Conservation (phyloP, 1,140 invertebrate species). For the Brachionus calyciflorus region DNA sequence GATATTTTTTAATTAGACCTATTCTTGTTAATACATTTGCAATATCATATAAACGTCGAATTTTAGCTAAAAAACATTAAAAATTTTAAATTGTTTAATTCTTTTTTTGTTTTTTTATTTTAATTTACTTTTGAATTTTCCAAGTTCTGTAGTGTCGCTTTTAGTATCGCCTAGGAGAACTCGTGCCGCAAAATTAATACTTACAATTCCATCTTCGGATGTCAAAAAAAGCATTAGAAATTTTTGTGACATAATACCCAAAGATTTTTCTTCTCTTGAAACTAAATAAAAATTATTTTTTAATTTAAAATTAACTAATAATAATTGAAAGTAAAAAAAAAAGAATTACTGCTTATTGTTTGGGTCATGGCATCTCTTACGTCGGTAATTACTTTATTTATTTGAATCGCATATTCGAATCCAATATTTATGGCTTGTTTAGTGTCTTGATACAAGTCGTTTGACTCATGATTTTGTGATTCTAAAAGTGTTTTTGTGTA, state of each 20-base stretch:
- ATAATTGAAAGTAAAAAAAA: no score
- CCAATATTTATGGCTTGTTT: constrained; percentile 33
- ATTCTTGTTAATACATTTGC: constrained; percentile 72
- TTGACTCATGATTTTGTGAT: constrained; percentile 16
- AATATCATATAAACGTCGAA: constrained; percentile 71
- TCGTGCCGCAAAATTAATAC: constrained; percentile 69
- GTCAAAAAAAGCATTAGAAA: constrained; percentile 73
- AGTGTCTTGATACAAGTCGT: background rate
- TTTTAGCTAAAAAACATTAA: constrained; percentile 63
- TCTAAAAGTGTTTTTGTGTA: constrained; percentile 40
- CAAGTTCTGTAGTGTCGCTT: constrained; percentile 55
- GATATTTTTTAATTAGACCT: constrained; percentile 68
- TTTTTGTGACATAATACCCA: constrained; percentile 70
- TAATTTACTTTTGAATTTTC: constrained; percentile 62
- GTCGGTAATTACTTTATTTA: background rate
- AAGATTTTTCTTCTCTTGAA: constrained; percentile 64
- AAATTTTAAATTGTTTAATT: background rate
- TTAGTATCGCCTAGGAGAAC: constrained; percentile 65
- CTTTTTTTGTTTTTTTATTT: no score
- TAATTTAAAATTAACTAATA: no score
- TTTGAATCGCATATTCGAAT: background rate
- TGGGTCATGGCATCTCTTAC: constrained; percentile 6
- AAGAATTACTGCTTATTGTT: constrained; percentile 21
- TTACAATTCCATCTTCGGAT: constrained; percentile 64
- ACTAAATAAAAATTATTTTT: no score